These are phyloP conservation scores for Dryoscopus gambensis DNA, from an alignment of 2,113 vertebrate species.

Conservation along the genomic window DNA sequence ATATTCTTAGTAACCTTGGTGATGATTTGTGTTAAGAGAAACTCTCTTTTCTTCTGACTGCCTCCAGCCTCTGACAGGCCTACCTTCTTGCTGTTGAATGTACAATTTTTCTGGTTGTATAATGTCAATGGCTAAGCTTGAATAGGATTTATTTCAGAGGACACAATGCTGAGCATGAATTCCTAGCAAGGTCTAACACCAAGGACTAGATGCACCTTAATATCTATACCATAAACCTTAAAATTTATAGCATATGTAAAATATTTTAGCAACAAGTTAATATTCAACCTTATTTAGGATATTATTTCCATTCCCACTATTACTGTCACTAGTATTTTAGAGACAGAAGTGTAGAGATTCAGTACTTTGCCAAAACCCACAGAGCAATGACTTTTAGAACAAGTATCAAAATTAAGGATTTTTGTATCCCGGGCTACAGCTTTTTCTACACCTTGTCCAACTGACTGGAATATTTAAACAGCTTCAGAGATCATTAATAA, in stretches of 20 bases:
- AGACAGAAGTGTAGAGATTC: background rate
- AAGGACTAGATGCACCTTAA: background rate
- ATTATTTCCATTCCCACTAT: background rate
- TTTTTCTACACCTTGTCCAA: background rate
- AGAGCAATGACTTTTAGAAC: background rate
- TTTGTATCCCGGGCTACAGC: background rate
- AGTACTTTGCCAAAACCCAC: background rate
- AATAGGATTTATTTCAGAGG: background rate
- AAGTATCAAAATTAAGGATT: background rate
- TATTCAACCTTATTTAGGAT: background rate
- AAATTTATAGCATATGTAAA: background rate
- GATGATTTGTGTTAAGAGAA: constrained; percentile 1
- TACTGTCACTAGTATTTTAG: background rate
- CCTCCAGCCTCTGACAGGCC: background rate
- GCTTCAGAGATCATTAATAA: background rate
- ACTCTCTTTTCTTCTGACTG: background rate
- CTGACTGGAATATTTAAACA: background rate
- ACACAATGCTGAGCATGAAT: background rate
- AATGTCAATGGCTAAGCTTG: background rate
- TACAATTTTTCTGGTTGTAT: background rate
- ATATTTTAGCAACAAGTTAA: background rate
- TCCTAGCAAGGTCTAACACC: background rate
- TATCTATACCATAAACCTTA: background rate
- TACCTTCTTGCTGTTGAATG: background rate
- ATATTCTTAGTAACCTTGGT: constrained; percentile 19